These are phyloP conservation scores for Nudaria mundana DNA, from an alignment of 2,888 invertebrate genomes.

Conservation along the genomic window DNA sequence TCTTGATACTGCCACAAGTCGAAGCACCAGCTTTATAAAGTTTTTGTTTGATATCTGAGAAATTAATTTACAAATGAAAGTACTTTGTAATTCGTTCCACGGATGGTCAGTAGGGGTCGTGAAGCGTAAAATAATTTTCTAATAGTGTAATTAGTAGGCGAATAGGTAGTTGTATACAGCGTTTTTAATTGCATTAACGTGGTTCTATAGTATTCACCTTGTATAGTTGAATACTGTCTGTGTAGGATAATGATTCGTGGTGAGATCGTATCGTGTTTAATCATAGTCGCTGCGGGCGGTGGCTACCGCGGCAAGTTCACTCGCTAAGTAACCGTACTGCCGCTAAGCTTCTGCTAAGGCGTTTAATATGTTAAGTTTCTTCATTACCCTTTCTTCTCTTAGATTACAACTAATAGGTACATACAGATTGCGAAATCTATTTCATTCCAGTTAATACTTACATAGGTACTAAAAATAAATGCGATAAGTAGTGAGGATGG, in stretches of 20 bases:
- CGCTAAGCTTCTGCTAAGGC: not conserved
- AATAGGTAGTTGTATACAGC: slow-evolving; percentile 24
- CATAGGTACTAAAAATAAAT: too few relatives aligned
- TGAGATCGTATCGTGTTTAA: slow-evolving; percentile 43
- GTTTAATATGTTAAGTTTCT: not conserved
- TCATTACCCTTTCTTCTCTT: too few relatives aligned
- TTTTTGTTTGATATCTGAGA: slow-evolving; percentile 16
- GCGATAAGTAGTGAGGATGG: too few relatives aligned
- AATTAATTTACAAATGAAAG: slow-evolving; percentile 15
- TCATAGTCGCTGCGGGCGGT: slow-evolving; percentile 49
- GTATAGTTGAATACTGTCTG: slow-evolving; percentile 9
- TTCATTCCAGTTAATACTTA: too few relatives aligned
- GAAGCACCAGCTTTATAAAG: slow-evolving; percentile 19
- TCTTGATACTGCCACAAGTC: slow-evolving; percentile 13
- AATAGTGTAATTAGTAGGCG: slow-evolving; percentile 34
- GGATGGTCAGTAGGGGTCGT: slow-evolving; percentile 20
- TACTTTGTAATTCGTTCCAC: slow-evolving; percentile 27
- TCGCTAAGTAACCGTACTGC: slow-evolving; percentile 25
- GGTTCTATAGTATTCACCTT: slow-evolving; percentile 32
- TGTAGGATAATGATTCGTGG: slow-evolving; percentile 37
- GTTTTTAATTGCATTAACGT: slow-evolving; percentile 44
- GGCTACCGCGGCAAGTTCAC: slow-evolving; percentile 31
- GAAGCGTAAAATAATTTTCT: slow-evolving; percentile 42
- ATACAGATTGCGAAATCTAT: too few relatives aligned
- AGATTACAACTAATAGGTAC: too few relatives aligned